Conservation (phyloP, 2,113 vertebrate species). For the Phrynosoma platyrhinos region DNA sequence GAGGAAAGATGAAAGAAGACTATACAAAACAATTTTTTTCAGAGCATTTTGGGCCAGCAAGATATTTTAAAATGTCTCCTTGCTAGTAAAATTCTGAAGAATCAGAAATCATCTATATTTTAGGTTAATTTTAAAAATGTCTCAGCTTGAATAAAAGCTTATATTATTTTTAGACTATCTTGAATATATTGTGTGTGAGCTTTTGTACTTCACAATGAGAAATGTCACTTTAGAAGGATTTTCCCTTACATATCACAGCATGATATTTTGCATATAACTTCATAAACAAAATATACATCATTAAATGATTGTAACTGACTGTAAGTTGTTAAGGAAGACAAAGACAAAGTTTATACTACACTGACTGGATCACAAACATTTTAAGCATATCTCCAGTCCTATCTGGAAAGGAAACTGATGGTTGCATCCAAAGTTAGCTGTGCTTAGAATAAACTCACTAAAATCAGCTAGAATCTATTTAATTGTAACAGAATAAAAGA, state of each 20-base stretch:
- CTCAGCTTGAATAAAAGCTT: background rate
- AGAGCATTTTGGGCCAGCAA: background rate
- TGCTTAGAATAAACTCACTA: background rate
- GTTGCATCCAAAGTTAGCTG: background rate
- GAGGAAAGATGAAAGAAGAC: background rate
- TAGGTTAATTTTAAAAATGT: background rate
- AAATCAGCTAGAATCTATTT: background rate
- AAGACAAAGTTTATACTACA: background rate
- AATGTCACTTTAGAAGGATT: background rate
- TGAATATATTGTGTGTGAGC: background rate
- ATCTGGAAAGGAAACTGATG: background rate
- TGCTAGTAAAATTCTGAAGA: background rate
- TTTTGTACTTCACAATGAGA: conserved; percentile 3
- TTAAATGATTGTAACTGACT: background rate
- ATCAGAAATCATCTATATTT: background rate
- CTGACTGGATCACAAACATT: background rate
- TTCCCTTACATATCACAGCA: conserved; percentile 5
- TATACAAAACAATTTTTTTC: background rate
- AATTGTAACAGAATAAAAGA: background rate
- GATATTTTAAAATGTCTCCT: background rate
- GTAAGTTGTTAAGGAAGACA: background rate
- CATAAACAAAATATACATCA: conserved; percentile 6
- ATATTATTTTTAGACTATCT: background rate
- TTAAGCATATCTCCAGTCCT: conserved; percentile 23
- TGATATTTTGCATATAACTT: background rate